Conservation (phyloP, 23 tunicate species). For the Botrylloides violaceus region DNA sequence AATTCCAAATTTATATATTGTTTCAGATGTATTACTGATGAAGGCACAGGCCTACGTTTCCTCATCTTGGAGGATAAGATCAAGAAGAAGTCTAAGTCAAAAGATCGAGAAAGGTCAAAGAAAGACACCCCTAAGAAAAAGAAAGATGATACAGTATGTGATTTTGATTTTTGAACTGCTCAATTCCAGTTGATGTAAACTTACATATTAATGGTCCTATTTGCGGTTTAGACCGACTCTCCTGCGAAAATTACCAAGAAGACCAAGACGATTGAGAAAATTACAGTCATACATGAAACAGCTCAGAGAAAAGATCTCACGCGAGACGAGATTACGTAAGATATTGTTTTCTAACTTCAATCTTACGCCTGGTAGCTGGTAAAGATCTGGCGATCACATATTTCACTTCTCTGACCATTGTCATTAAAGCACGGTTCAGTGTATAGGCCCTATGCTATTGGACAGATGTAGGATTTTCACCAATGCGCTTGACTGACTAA, state of each 20-base stretch:
- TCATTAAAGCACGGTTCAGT: too few species aligned
- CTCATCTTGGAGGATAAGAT: slow-evolving; percentile 24
- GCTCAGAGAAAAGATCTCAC: slow-evolving; percentile 1
- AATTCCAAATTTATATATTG: not conserved
- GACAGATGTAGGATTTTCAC: too few species aligned
- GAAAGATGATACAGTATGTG: slow-evolving; percentile 2
- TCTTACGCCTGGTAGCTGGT: too few species aligned
- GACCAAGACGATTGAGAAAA: slow-evolving; percentile 16
- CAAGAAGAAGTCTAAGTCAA: not conserved
- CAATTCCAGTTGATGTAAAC: not conserved
- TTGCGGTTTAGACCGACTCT: slow-evolving; percentile 1
- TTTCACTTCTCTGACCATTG: too few species aligned
- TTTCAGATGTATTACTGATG: slow-evolving; percentile 20
- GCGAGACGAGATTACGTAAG: slow-evolving; percentile 22
- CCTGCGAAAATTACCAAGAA: slow-evolving; percentile 9
- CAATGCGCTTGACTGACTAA: too few species aligned
- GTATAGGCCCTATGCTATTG: too few species aligned
- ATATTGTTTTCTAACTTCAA: too few species aligned
- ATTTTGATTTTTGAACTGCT: not conserved
- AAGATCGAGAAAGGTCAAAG: not conserved
- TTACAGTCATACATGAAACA: slow-evolving; percentile 18
- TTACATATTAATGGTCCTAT: not conserved
- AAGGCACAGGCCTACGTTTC: not conserved
- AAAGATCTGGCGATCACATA: too few species aligned
- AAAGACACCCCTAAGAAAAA: not conserved